Base-by-base conservation (phyloP, 2,888 invertebrate species). In the Anorthoa munda region DNA sequence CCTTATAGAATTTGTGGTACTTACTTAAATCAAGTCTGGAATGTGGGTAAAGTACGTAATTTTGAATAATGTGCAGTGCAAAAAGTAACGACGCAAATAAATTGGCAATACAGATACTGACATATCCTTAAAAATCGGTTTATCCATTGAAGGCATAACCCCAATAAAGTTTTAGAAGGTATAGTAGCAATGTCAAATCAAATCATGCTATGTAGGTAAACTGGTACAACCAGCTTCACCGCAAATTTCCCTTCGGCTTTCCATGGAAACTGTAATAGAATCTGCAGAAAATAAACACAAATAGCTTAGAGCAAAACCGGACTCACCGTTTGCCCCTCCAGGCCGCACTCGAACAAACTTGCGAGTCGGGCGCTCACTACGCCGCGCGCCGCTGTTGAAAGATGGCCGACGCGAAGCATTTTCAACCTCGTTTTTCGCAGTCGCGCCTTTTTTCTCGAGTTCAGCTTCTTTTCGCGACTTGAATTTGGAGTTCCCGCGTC, bases 241-340 rank as follows among this genome's bases (percentile, higher is more conserved):
- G 73, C 72, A 76, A 78, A 65, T 86, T 85, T 87, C 68, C 82
- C 72, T 69, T 78, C 70, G 59, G 81, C 86, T 87, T 87, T 87
- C 85, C 86, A 82, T 84, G 78, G 81, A 85, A 84, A 85, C 75
- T 85, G 39, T 66, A 67, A 77, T 78, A 77, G 72, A 86, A 75
- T 68, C 66, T 65, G 70, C 69, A 82, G 77, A 80, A 86, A 85
- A 84, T 75, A 81, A 80, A 84, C 69, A 75, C 64, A 75, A 84
- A 79, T 82, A 84, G 55, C 70, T 82, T 39, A 77, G 66, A 87
- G 74, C 68, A 75, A 89, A 94, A 91, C 93, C 92, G 92, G 92
- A 95, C 95, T 96, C 89, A 96, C 96, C 90, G 89, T 92, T 94
- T 85, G 92, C 94, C 93, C 94, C 94, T 77, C 93, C 93, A 86